Conservation (phyloP, 2,113 vertebrate species). For the Pelecanus crispus region DNA sequence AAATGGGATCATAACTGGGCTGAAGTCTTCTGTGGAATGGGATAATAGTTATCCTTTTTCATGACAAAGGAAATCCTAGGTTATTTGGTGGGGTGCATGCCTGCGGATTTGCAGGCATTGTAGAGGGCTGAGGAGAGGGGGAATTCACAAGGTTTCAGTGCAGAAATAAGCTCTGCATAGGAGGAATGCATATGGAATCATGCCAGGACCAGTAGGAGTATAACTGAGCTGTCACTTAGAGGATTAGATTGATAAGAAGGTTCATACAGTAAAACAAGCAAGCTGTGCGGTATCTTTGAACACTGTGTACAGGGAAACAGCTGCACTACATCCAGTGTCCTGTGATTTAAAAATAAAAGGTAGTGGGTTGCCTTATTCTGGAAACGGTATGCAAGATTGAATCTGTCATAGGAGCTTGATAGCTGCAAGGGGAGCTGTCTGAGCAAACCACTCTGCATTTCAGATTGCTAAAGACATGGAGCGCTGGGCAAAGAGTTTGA, state of each 20-base stretch:
- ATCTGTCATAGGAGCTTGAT: background rate
- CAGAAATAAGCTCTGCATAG: conserved; percentile 40
- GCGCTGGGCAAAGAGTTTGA: conserved; percentile 98
- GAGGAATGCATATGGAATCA: background rate
- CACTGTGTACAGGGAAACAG: background rate
- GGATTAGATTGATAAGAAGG: conserved; percentile 27
- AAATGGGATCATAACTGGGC: background rate
- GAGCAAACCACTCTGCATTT: background rate
- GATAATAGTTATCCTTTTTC: background rate
- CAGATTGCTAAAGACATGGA: conserved; percentile 99
- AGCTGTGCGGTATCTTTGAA: background rate
- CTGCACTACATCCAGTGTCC: conserved; percentile 6
- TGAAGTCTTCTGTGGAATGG: background rate
- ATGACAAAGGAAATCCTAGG: background rate
- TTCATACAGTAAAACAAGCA: background rate
- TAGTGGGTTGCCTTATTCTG: conserved; percentile 10
- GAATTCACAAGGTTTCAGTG: conserved; percentile 3
- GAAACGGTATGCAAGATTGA: background rate
- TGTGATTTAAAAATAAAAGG: conserved; percentile 17
- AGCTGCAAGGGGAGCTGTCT: background rate
- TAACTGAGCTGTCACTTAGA: background rate
- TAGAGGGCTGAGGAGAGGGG: background rate
- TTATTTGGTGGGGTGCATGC: background rate
- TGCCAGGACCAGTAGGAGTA: conserved; percentile 44
- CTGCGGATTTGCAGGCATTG: background rate